Conservation (phyloP, 2,113 vertebrate species). For the Vombatus ursinus region DNA sequence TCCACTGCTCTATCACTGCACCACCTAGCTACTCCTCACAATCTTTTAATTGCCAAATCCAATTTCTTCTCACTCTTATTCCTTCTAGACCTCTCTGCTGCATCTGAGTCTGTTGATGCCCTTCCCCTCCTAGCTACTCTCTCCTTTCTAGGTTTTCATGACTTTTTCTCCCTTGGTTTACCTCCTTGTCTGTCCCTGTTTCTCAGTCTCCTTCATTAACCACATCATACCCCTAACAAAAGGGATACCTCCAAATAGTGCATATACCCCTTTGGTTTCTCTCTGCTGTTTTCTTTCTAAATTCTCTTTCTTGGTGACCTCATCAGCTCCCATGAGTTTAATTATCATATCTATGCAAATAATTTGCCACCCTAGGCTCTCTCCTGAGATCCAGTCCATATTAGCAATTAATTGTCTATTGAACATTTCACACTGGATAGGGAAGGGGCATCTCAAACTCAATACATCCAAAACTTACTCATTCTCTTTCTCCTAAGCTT, state of each 20-base stretch:
- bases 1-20: accelerated
- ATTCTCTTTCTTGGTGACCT: neutral
- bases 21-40: neutral
- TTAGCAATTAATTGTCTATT: neutral
- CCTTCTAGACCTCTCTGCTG: neutral
- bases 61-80: neutral
- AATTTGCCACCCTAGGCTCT: neutral
- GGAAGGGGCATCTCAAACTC: neutral
- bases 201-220: neutral
- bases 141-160: neutral
- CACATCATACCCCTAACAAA: neutral
- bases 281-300: neutral
- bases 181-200: neutral
- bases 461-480: neutral
- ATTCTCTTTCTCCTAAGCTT: neutral
- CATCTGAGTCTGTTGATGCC: neutral
- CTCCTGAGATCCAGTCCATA: neutral
- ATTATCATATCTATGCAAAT: neutral
- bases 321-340: neutral
- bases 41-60: neutral
- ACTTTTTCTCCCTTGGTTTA: neutral
- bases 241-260: neutral
- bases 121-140: neutral
- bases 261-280: neutral
- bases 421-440: neutral